These are phyloP conservation scores for Hymenochirus boettgeri DNA, from an alignment of 2,113 vertebrate species.

Conservation along the genomic window DNA sequence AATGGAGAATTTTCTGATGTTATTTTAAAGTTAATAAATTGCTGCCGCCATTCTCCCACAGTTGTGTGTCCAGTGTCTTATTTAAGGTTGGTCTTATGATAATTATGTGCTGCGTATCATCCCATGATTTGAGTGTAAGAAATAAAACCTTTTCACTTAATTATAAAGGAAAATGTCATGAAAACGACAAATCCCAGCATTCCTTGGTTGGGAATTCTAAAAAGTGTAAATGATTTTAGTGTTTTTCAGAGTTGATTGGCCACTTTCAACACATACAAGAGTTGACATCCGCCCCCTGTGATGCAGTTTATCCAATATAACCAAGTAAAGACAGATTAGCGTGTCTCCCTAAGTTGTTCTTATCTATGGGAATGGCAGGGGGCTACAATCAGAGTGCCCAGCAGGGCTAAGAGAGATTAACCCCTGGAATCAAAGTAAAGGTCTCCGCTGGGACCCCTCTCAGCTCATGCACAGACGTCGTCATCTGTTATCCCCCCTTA, in stretches of 20 bases:
- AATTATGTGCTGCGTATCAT: no score
- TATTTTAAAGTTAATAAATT: no score
- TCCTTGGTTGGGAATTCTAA: no score
- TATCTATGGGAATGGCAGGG: constrained; percentile 59
- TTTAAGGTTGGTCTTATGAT: no score
- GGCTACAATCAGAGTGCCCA: constrained; percentile 66
- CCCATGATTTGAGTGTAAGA: no score
- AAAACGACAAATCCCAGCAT: no score
- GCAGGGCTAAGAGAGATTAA: constrained; percentile 56
- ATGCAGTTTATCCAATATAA: constrained; percentile 27
- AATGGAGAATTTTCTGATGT: no score
- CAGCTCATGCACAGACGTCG: constrained; percentile 48
- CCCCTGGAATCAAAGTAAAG: constrained; percentile 54
- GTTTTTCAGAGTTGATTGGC: neutral
- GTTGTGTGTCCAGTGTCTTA: no score
- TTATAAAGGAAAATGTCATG: no score
- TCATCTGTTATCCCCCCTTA: constrained; percentile 2
- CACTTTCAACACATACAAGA: neutral
- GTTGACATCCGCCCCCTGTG: constrained; percentile 20
- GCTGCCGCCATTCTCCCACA: no score
- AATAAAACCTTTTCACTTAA: no score
- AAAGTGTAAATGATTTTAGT: no score
- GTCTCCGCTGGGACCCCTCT: constrained; percentile 49
- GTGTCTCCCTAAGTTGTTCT: constrained; percentile 34
- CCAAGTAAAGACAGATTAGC: constrained; percentile 34